Percentiles rank a stretch among this genome's conserved stretches.
Conservation (phyloP, 2,797 vertebrate genomes). For the Anableps anableps region DNA sequence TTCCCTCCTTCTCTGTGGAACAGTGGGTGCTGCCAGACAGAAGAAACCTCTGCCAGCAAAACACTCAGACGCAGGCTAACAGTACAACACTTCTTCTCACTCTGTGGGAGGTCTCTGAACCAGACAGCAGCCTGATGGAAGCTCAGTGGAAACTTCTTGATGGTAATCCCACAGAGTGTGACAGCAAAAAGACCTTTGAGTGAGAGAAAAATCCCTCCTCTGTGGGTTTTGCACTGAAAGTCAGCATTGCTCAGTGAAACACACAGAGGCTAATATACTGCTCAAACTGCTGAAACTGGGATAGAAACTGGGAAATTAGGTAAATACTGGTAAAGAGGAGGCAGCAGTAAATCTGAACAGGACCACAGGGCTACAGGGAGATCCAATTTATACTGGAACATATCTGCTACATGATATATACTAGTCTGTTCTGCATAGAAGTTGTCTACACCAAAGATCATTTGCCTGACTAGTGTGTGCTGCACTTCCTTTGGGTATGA, state of each 20-base stretch:
- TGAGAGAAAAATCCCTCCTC: conserved; percentile 38
- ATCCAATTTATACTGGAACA: conserved; percentile 21
- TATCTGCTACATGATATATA: neutral
- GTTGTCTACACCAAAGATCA: neutral
- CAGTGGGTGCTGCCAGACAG: conserved; percentile 28
- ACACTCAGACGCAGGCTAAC: conserved; percentile 27
- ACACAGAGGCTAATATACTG: conserved; percentile 19
- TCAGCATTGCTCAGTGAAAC: conserved; percentile 51
- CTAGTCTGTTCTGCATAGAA: neutral
- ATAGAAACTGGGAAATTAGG: conserved; percentile 46
- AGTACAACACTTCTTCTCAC: conserved; percentile 52
- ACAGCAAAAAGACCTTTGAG: conserved; percentile 52
- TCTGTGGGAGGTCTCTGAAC: conserved; percentile 65
- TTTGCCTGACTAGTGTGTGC: neutral
- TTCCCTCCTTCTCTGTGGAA: conserved; percentile 16
- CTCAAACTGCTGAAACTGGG: conserved; percentile 42
- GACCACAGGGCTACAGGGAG: conserved; percentile 30
- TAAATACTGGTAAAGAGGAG: conserved; percentile 21
- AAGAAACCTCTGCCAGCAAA: conserved; percentile 30
- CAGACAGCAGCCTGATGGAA: conserved; percentile 43
- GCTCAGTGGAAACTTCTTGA: conserved; percentile 47
- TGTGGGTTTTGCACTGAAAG: conserved; percentile 35
- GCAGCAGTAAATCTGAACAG: conserved; percentile 42
- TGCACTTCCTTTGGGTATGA: neutral
- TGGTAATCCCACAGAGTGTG: conserved; percentile 40